Evolutionary conservation across 1,140 invertebrate species (phyloP).

Genomic region (Calephelis nemesis): DNA sequence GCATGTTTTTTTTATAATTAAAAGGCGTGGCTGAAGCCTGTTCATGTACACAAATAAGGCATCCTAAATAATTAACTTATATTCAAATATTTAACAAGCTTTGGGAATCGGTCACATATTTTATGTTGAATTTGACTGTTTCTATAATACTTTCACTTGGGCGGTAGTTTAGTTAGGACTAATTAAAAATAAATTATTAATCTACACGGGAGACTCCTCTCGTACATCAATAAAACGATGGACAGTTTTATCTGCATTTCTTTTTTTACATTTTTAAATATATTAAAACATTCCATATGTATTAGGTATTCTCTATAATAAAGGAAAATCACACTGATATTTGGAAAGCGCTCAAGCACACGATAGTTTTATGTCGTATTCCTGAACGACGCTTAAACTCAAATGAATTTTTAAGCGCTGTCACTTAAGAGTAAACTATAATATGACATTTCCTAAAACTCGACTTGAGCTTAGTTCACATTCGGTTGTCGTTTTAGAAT

Average conservation of each 20-base stretch:
- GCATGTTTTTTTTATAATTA: too few relatives aligned
- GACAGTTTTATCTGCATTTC: conserved; percentile 36
- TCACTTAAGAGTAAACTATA: conserved; percentile 22
- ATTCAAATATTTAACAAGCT: too few relatives aligned
- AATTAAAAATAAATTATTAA: conserved; percentile 12
- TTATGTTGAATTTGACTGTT: neutral
- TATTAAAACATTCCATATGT: conserved; percentile 72
- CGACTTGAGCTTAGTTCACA: conserved; percentile 27
- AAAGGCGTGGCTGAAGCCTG: too few relatives aligned
- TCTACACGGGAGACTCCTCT: conserved; percentile 39
- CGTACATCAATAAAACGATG: conserved; percentile 32
- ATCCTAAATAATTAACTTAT: too few relatives aligned
- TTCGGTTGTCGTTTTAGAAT: neutral
- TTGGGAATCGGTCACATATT: too few relatives aligned
- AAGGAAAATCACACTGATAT: conserved; percentile 72
- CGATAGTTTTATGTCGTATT: conserved; percentile 5
- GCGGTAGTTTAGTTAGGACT: conserved; percentile 13
- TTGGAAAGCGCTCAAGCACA: conserved; percentile 52
- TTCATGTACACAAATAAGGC: too few relatives aligned
- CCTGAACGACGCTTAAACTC: too few relatives aligned
- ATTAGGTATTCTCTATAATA: conserved; percentile 59
- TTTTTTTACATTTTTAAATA: conserved; percentile 49
- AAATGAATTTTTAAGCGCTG: too few relatives aligned
- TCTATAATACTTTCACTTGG: conserved; percentile 13
- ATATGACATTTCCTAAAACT: conserved; percentile 69